Percentiles rank a stretch among this genome's conserved stretches.
Evolutionary conservation across 2,113 vertebrate species (phyloP).

Genomic region (western clawed frog (Xenopus tropicalis)): UCB_Xtro_10.0 CM004445.2:86724001-86724500

Average conservation of each 20-base stretch:
- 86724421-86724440: background rate
- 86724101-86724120: too few relatives aligned
- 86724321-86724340: slow-evolving; percentile 49
- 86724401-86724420: background rate
- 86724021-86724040: too few relatives aligned
- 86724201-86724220: slow-evolving; percentile 82
- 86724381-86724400: background rate
- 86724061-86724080: too few relatives aligned
- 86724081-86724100: too few relatives aligned
- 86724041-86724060: too few relatives aligned
- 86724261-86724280: slow-evolving; percentile 91
- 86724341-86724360: background rate
- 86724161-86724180: too few relatives aligned
- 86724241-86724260: slow-evolving; percentile 95
- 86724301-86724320: slow-evolving; percentile 92
- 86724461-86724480: background rate
- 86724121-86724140: too few relatives aligned
- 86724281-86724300: slow-evolving; percentile 80
- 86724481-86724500: background rate
- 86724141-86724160: too few relatives aligned
- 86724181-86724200: slow-evolving; percentile 75
- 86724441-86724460: background rate
- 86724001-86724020: too few relatives aligned
- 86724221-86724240: slow-evolving; percentile 83
- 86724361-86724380: background rate